A percentile compares a stretch with the other conserved stretches of the same genome.
phyloP scores from a whole-genome alignment of 2,888 invertebrate species.

The Acleris laterana region DNA sequence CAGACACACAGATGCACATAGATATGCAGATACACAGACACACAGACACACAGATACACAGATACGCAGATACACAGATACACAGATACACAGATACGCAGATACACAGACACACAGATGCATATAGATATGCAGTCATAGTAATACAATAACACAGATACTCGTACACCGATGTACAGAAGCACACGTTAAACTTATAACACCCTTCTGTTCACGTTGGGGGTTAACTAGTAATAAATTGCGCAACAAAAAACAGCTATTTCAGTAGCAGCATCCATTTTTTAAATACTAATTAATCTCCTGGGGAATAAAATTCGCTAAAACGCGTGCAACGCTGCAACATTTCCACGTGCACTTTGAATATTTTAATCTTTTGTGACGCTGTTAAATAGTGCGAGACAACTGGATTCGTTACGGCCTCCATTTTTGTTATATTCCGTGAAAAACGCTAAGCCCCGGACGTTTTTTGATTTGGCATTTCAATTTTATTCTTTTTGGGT shows the following conservation, averaged over 20 bases:
- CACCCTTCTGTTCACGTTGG: too few species aligned
- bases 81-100: too few species aligned
- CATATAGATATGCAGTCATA: too few species aligned
- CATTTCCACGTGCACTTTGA: conserved; percentile 17
- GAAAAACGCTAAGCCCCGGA: conserved; percentile 10
- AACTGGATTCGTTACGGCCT: conserved; percentile 5
- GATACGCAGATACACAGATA: too few species aligned
- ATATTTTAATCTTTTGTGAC: conserved; percentile 33
- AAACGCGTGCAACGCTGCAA: conserved; percentile 13
- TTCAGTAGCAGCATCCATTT: not conserved
- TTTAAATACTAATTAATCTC: conserved; percentile 7
- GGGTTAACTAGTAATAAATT: not conserved
- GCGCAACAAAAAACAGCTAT: too few species aligned
- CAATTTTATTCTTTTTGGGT: not conserved
- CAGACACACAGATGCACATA: too few species aligned
- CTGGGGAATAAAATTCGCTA: not conserved
- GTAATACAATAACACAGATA: too few species aligned
- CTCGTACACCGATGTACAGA: too few species aligned
- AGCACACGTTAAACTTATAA: too few species aligned
- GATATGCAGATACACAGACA: too few species aligned
- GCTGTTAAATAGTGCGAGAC: conserved; percentile 26
- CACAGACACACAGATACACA: too few species aligned
- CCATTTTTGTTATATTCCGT: conserved; percentile 18
- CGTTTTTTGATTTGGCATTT: conserved; percentile 3
- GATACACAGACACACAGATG: too few species aligned